Evolutionary conservation across 2,888 invertebrate genomes (phyloP).

Genomic region (Aphelenchoides bicaudatus): DNA sequence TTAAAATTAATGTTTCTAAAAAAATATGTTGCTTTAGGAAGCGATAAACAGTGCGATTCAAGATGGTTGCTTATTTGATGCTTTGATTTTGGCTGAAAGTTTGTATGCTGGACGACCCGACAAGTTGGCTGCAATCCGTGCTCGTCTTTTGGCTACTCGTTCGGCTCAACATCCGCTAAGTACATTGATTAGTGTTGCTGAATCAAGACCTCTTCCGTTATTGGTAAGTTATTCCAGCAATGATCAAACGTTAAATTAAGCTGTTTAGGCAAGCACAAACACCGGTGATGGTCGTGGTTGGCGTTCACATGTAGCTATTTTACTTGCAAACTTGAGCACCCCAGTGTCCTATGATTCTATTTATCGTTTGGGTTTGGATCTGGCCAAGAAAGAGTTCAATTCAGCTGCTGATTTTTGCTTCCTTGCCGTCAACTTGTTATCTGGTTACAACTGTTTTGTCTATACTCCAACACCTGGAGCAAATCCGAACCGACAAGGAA

Average conservation of each 20-base stretch:
- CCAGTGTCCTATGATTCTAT: slow-evolving; percentile 45
- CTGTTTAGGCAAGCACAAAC: slow-evolving; percentile 37
- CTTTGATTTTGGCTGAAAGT: slow-evolving; percentile 47
- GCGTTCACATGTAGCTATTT: slow-evolving; percentile 92
- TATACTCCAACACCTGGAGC: too few species aligned
- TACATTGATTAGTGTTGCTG: slow-evolving; percentile 52
- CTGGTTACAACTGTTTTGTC: slow-evolving; percentile 18
- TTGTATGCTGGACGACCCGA: slow-evolving; percentile 39
- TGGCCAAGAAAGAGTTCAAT: slow-evolving; percentile 71
- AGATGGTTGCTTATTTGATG: slow-evolving; percentile 51
- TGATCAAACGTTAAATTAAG: not conserved
- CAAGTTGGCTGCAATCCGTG: slow-evolving; percentile 43
- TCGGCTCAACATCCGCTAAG: slow-evolving; percentile 48
- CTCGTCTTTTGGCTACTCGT: slow-evolving; percentile 43
- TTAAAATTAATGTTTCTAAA: slow-evolving; percentile 6
- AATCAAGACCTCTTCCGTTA: slow-evolving; percentile 44
- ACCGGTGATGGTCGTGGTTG: slow-evolving; percentile 72
- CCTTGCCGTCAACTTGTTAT: slow-evolving; percentile 72
- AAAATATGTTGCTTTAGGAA: slow-evolving; percentile 36
- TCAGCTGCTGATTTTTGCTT: slow-evolving; percentile 94
- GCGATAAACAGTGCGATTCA: slow-evolving; percentile 51
- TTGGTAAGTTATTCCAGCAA: slow-evolving; percentile 30
- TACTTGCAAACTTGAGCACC: slow-evolving; percentile 71
- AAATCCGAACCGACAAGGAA: slow-evolving; percentile 39
- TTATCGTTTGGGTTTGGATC: slow-evolving; percentile 47